Evolutionary conservation across 2,888 invertebrate genomes (phyloP), one percentile per base, ranked within the genome.

Genomic region (Torymus aiolomorphi): DNA sequence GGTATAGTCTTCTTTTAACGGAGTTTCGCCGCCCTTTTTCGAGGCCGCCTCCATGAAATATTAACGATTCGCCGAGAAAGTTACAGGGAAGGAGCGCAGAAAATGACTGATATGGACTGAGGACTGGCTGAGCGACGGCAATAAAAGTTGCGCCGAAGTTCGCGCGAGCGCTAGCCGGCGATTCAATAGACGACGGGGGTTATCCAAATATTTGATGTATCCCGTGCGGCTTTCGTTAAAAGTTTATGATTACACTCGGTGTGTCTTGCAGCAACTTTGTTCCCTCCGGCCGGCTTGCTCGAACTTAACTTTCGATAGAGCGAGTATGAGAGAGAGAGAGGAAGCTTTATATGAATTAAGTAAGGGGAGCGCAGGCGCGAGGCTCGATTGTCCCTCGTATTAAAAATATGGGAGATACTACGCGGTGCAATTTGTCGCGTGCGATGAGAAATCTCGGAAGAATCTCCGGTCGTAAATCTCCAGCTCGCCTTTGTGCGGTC

Each of bases 391-490:
- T 42, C 42, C 8, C 42, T 42, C 8, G 42, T 42, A 42, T 42
- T 42, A 42, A 42, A 42, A 42, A 42, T 42, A 42, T 42, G 8
- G 5, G 8, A 10, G 42, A 42, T 31, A 31, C 1, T 10, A 42
- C 31, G 14, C 51, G 24, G 42, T 11, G 18, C 56, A 61, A 71
- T 63, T 52, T 49, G 42, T 74, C 42, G 56, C 24, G 2, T 8
- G 42, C 12, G 59, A 71, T 73, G 31, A 54, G 62, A 54, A 52
- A 65, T 66, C 59, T 66, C 54, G 72, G 24, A 69, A 74, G 42
- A 74, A 75, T 75, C 74, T 66, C 51, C n/a, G 20, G 59, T 11
- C 66, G 74, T 75, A 75, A 75, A 66, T 42, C 42, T 42, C 42
- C 42, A 42, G 8, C 42, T 42, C 8, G 42, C 42, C 42, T 42